Conservation (phyloP, 2,888 invertebrate genomes). For the Drosophila helvetica region DNA sequence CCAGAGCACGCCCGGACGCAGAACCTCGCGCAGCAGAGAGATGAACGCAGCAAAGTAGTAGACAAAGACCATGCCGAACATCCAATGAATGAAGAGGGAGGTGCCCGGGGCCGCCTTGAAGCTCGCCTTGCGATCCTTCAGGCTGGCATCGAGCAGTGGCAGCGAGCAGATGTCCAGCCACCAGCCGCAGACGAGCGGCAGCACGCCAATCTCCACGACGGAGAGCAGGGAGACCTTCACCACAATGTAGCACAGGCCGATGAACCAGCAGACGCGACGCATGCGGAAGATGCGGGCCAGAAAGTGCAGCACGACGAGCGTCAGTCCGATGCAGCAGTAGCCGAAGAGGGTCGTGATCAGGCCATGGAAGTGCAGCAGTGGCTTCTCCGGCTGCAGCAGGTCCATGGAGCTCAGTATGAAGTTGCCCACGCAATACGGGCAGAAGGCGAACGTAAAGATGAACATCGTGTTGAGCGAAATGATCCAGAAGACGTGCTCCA, state of each 20-base stretch:
- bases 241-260: slow-evolving; percentile 95
- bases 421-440: slow-evolving; percentile 97
- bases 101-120: slow-evolving; percentile 97
- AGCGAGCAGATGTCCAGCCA: slow-evolving; percentile 99
- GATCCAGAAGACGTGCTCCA: slow-evolving; percentile 99
- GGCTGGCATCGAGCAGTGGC: slow-evolving; percentile 92
- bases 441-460: slow-evolving; percentile 98
- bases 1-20: slow-evolving; percentile 99
- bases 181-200: slow-evolving; percentile 99
- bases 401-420: slow-evolving; percentile 90
- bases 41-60: slow-evolving; percentile 99
- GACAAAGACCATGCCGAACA: slow-evolving; percentile 99
- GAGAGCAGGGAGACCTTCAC: slow-evolving; percentile 95
- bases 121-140: slow-evolving; percentile 93
- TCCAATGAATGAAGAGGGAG: slow-evolving; percentile 99
- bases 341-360: slow-evolving; percentile 96
- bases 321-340: slow-evolving; percentile 94
- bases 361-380: slow-evolving; percentile 94
- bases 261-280: slow-evolving; percentile 91
- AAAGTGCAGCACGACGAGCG: slow-evolving; percentile 92
- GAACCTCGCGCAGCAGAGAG: slow-evolving; percentile 94
- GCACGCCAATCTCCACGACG: slow-evolving; percentile 98
- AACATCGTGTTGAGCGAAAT: slow-evolving; percentile 98
- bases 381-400: slow-evolving; percentile 81
- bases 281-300: slow-evolving; percentile 92